Evolutionary conservation across 2,888 invertebrate species (phyloP).

Genomic region (Eupithecia centaureata): DNA sequence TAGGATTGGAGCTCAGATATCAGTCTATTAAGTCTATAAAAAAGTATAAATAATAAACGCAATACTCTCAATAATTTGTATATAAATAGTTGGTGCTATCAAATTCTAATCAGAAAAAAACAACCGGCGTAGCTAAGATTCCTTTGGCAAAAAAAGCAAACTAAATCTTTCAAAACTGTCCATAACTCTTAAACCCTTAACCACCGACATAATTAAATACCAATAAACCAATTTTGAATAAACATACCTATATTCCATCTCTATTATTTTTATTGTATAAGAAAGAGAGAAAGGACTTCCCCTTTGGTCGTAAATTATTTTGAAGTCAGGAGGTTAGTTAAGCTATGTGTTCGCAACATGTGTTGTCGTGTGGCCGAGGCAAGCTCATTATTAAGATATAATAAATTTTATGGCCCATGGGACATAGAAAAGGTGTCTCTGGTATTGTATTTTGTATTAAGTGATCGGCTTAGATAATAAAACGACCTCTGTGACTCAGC

Average conservation of each 20-base stretch:
- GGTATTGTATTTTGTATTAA: constrained; percentile 29
- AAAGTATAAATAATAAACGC: neutral
- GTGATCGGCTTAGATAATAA: neutral
- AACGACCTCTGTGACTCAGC: too few relatives aligned
- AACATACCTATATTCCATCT: constrained; percentile 57
- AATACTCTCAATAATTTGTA: neutral
- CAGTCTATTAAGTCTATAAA: neutral
- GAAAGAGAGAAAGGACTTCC: constrained; percentile 46
- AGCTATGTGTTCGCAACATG: constrained; percentile 74
- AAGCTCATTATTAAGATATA: constrained; percentile 78
- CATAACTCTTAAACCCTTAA: constrained; percentile 50
- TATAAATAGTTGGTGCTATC: neutral
- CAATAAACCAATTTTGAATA: constrained; percentile 75
- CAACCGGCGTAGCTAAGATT: constrained; percentile 10
- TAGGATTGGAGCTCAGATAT: too few relatives aligned
- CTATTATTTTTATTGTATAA: constrained; percentile 44
- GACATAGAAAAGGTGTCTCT: constrained; percentile 61
- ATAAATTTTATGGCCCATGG: constrained; percentile 74
- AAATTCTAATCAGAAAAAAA: constrained; percentile 22
- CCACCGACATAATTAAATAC: constrained; percentile 72
- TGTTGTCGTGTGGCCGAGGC: constrained; percentile 71
- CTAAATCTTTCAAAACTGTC: constrained; percentile 42
- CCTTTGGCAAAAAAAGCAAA: constrained; percentile 15
- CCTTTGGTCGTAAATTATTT: constrained; percentile 72
- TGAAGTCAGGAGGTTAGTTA: constrained; percentile 61